phyloP scores from a whole-genome alignment of 2,113 vertebrate genomes.

The Tonatia bakeri region DNA sequence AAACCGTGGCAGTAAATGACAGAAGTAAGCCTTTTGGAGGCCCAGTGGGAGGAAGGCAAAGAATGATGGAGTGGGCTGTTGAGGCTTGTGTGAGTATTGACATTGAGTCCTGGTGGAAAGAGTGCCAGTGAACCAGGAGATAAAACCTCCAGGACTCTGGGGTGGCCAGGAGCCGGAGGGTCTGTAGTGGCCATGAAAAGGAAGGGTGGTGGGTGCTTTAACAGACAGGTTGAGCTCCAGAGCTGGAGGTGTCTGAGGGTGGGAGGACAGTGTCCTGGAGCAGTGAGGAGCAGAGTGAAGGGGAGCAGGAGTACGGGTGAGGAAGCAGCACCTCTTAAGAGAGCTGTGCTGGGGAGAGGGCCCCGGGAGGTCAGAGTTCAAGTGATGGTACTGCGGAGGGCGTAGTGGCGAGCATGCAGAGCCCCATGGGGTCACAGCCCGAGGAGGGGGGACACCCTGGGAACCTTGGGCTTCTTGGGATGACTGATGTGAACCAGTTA shows the following conservation, averaged over 20 bases:
- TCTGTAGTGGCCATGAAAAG: not conserved
- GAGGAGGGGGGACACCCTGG: not conserved
- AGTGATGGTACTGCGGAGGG: not conserved
- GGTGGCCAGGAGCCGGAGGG: not conserved
- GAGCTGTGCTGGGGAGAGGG: not conserved
- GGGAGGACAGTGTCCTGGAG: not conserved
- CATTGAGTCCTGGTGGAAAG: not conserved
- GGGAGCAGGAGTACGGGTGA: not conserved
- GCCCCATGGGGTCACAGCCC: not conserved
- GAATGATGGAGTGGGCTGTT: not conserved
- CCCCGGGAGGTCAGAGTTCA: not conserved
- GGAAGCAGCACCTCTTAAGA: not conserved
- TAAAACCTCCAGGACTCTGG: not conserved
- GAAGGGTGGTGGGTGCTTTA: not conserved
- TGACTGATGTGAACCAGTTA: not conserved
- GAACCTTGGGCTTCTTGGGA: not conserved
- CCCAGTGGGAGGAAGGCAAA: not conserved
- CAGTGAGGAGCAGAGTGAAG: not conserved
- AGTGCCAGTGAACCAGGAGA: not conserved
- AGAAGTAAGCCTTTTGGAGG: not conserved
- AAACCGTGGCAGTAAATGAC: no score
- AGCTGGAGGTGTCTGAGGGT: not conserved
- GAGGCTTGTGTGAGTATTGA: not conserved
- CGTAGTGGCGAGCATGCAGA: accelerated
- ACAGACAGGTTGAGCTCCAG: not conserved